phyloP scores from a whole-genome alignment of 2,113 vertebrate species.

The Datnioides undecimradiatus region DNA sequence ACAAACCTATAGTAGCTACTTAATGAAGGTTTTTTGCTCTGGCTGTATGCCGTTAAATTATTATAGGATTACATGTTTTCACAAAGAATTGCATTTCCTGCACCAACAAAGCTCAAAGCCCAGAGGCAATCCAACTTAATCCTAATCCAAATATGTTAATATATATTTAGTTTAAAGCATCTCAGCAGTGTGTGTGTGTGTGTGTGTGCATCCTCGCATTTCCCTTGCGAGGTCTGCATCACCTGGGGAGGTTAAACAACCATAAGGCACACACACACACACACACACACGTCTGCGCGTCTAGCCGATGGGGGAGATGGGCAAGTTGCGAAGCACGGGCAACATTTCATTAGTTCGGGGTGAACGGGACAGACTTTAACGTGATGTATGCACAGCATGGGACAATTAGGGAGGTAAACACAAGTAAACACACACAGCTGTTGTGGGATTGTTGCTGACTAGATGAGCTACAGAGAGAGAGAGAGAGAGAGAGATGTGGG shows the following conservation, averaged over 20 bases:
- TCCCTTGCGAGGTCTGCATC: constrained; percentile 9
- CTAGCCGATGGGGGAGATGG: constrained; percentile 35
- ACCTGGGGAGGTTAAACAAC: constrained; percentile 51
- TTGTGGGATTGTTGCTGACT: constrained; percentile 64
- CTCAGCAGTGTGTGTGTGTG: background rate
- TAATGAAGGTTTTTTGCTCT: background rate
- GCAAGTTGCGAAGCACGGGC: constrained; percentile 42
- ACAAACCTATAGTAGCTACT: background rate
- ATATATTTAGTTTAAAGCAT: constrained; percentile 17
- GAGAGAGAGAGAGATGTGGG: constrained; percentile 27
- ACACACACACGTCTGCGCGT: constrained; percentile 32
- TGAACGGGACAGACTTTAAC: constrained; percentile 61
- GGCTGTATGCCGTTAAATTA: background rate
- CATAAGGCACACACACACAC: constrained; percentile 23
- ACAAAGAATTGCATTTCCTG: constrained; percentile 9
- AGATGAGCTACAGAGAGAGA: constrained; percentile 38
- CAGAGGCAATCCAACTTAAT: constrained; percentile 13
- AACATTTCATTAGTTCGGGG: constrained; percentile 75
- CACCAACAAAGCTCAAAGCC: background rate
- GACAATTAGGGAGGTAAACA: constrained; percentile 80
- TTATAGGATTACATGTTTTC: background rate
- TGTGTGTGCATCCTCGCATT: background rate
- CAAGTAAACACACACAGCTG: constrained; percentile 83
- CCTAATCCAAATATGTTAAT: constrained; percentile 2
- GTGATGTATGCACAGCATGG: constrained; percentile 71